A percentile compares a stretch with the other conserved stretches of the same genome.
phyloP scores from a whole-genome alignment of 2,113 vertebrate genomes.

The Patagioenas fasciata region DNA sequence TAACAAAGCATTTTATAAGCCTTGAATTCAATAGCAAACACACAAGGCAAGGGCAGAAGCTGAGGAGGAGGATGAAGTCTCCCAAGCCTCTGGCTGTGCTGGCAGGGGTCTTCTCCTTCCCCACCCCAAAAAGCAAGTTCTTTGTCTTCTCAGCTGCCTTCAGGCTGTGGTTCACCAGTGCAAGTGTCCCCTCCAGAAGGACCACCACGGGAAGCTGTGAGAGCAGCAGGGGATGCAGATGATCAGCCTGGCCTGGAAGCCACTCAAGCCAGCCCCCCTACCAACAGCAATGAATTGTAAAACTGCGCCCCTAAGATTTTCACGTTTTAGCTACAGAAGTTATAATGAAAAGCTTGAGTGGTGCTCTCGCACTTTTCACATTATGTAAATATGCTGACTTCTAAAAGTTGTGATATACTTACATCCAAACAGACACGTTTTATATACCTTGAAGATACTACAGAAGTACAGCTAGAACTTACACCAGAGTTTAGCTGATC shows the following conservation, averaged over 20 bases:
- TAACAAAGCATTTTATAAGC: background rate
- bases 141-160: background rate
- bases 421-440: background rate
- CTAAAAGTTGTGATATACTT: background rate
- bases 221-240: rapidly evolving
- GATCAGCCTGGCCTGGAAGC: background rate
- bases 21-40: background rate
- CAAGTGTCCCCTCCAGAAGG: background rate
- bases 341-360: background rate
- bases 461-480: background rate
- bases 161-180: background rate
- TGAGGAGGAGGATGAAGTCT: background rate
- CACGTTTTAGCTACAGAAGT: background rate
- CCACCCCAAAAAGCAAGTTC: background rate
- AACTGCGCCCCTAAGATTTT: background rate
- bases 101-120: background rate
- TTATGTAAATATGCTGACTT: rapidly evolving
- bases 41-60: background rate
- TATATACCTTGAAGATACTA: background rate
- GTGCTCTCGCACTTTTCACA: background rate
- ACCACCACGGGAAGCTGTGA: background rate
- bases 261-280: background rate
- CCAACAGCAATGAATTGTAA: background rate
- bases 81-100: background rate
- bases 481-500: background rate